Evolutionary conservation across 1,140 invertebrate species (phyloP).

Genomic region (Eumaeus atala): DNA sequence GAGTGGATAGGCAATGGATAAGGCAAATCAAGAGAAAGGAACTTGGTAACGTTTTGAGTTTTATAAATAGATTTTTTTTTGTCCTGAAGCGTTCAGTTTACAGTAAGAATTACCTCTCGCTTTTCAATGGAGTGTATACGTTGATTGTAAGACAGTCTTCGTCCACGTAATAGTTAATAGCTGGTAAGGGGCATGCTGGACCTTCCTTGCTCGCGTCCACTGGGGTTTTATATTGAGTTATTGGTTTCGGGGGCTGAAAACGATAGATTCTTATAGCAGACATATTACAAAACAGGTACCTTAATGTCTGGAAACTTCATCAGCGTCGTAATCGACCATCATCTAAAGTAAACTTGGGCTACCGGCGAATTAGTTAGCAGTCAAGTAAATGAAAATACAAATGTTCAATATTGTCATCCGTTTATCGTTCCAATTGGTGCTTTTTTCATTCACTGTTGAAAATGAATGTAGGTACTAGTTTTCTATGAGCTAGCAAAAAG

Average conservation of each 20-base stretch:
- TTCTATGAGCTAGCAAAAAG: not conserved
- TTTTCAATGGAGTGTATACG: slow-evolving; percentile 76
- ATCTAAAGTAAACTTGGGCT: too few species aligned
- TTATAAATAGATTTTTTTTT: too few species aligned
- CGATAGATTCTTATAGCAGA: not conserved
- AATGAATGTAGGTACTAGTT: not conserved
- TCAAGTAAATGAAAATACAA: too few species aligned
- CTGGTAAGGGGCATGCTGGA: slow-evolving; percentile 67
- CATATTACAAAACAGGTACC: not conserved
- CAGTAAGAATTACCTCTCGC: slow-evolving; percentile 26
- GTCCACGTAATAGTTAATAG: slow-evolving; percentile 40
- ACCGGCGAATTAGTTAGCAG: too few species aligned
- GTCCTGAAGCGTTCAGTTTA: too few species aligned
- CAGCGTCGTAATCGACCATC: too few species aligned
- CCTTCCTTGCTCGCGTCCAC: slow-evolving; percentile 75
- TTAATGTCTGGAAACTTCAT: too few species aligned
- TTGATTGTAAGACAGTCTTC: slow-evolving; percentile 84
- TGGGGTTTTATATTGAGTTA: slow-evolving; percentile 15
- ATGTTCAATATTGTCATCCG: too few species aligned
- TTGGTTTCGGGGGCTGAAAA: slow-evolving; percentile 28
- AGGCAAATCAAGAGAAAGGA: too few species aligned
- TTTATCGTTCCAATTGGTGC: too few species aligned
- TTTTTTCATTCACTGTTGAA: not conserved
- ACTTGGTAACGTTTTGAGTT: too few species aligned
- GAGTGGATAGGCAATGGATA: too few species aligned